phyloP scores from a whole-genome alignment of 2,113 vertebrate species.

The Stictonetta naevosa region DNA sequence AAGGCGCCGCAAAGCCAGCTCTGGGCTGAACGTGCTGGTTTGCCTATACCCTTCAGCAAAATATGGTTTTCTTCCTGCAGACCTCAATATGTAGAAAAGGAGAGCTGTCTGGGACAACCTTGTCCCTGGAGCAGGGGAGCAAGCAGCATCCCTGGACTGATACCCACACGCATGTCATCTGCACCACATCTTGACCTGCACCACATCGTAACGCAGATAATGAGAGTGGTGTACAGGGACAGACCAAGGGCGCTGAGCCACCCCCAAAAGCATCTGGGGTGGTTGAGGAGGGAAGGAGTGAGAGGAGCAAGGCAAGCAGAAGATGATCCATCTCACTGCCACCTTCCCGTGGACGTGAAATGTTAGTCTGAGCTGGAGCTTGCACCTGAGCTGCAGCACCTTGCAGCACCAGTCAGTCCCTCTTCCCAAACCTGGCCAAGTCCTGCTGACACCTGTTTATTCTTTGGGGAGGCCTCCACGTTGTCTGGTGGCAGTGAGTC shows the following conservation, averaged over 20 bases:
- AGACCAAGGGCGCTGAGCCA: background rate
- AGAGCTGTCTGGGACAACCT: background rate
- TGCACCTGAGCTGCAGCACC: background rate
- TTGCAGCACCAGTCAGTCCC: background rate
- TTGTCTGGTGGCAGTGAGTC: background rate
- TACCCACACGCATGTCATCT: accelerated
- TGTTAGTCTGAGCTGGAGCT: background rate
- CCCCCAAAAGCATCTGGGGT: background rate
- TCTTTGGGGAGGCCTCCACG: background rate
- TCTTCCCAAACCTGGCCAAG: background rate
- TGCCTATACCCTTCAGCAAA: background rate
- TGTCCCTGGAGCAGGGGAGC: background rate
- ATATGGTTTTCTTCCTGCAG: background rate
- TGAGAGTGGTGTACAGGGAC: accelerated
- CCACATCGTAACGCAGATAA: accelerated
- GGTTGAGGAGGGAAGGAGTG: background rate
- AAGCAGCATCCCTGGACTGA: background rate
- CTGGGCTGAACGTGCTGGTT: background rate
- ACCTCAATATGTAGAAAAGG: background rate
- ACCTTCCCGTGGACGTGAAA: background rate
- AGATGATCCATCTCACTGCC: background rate
- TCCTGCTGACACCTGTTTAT: background rate
- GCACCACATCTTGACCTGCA: accelerated
- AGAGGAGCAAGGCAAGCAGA: background rate
- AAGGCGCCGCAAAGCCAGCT: background rate